Evolutionary conservation across 2,888 invertebrate genomes (phyloP), one percentile per base, ranked within the genome.

Genomic region (Nemoura dubitans): DNA sequence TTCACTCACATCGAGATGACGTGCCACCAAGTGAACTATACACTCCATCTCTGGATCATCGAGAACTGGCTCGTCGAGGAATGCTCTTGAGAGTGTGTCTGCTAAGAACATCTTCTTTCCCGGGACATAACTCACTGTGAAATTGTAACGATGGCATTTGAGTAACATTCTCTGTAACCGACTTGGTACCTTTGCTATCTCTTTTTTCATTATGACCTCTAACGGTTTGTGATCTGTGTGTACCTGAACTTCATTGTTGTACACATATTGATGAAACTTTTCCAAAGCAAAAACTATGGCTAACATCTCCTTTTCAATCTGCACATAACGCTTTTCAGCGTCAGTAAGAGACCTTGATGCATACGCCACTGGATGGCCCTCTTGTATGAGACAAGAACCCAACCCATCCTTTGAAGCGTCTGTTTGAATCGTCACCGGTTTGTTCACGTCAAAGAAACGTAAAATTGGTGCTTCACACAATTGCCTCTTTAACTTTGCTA

Each of bases 141-240:
- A 78, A 78, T 86, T 26, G 28, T 86, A 80, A 25, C 77, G 28
- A 21, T 28, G 27, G 26, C 76, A 81, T 30, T 78, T 80, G 26
- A 78, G 77, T 16, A 30, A 7, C 85, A 85, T 76, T 77, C 85
- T 76, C 76, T 85, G 85, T 21, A 85, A 27, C 16, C 85, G 10
- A n/a, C 43, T 77, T 14, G 85, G 59, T n/a, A 81, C 81, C 43
- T 81, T 81, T 27, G 28, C 21, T 28, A 86, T 42, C 14, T n/a
- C 78, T 43, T 81, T 81, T 81, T 81, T 30, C 10, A 86, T 42
- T 42, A 26, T 43, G 28, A 83, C 59, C 26, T 83, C 86, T 6
- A 86, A 42, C 14, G 86, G 86, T 26, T 86, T 86, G 80, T 86
- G 86, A 81, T 86, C 86, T 14, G 78, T 81, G 81, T 78, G 21